Percentiles rank a stretch among this genome's conserved stretches.
Conservation (phyloP, 2,888 invertebrate species). For the Willowsia nigromaculata region DNA sequence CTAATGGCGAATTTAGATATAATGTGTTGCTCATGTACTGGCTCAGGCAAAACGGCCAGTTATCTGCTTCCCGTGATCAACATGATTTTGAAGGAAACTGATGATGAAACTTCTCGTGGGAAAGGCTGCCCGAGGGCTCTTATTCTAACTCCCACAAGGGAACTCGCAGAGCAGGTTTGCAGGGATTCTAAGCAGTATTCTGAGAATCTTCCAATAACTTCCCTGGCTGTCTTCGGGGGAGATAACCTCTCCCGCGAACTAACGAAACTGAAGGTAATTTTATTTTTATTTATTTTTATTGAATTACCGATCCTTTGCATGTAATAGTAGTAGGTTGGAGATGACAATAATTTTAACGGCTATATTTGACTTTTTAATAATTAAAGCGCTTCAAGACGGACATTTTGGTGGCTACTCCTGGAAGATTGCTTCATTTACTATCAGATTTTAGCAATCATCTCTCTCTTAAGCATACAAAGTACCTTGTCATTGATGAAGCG, state of each 20-base stretch:
- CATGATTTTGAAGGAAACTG: neutral
- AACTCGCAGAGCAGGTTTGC: constrained; percentile 42
- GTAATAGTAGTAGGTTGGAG: neutral
- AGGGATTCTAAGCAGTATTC: neutral
- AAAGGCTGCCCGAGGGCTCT: constrained; percentile 2
- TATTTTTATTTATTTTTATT: neutral
- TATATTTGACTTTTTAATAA: neutral
- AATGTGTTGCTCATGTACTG: constrained; percentile 50
- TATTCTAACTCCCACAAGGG: constrained; percentile 40
- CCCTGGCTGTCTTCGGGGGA: constrained; percentile 44
- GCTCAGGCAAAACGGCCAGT: constrained; percentile 48
- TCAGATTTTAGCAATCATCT: neutral
- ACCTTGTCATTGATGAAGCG: constrained; percentile 53
- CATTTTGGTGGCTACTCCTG: constrained; percentile 52
- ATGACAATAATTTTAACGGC: neutral
- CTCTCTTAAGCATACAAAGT: neutral
- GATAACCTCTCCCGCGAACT: neutral
- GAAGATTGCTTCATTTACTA: constrained; percentile 24
- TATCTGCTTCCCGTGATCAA: constrained; percentile 41
- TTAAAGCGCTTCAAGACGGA: neutral
- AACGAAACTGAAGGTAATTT: neutral
- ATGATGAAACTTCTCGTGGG: neutral
- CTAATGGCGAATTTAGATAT: constrained; percentile 19
- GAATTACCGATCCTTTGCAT: no score
- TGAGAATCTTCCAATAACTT: neutral